Evolutionary conservation across 2,113 vertebrate species (phyloP), one percentile per base, ranked within the genome.

Genomic region (Oxyura jamaicensis): DNA sequence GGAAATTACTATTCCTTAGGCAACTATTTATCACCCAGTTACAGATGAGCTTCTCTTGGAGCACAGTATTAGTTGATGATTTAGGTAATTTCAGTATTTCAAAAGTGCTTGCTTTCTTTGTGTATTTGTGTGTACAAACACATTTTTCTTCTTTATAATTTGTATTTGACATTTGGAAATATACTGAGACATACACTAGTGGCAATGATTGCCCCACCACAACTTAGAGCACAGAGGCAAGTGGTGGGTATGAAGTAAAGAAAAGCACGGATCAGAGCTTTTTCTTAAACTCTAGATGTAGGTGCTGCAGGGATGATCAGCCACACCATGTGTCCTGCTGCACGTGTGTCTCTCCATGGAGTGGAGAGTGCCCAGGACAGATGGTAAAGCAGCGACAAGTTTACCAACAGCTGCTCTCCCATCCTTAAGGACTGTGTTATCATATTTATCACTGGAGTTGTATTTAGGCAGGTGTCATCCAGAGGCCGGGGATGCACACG

Each of bases 401-500:
- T 71, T 71, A 44, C 39, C 0, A 0, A 50, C n/a, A 78, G 4
- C 11, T 39, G 39, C 41, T 14, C 33, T 71, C 10, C 33, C 0
- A 1, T 41, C 67, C 11, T 39, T 78, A 11, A 68, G 17, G 12
- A 55, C n/a, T 39, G 39, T 44, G 14, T 18, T 69, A 59, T 52
- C 8, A 0, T 42, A 22, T 78, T 71, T 91, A 16, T 52, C 41
- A 28, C 28, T 55, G 25, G 19, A 67, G 8, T 13, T 48, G 28
- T 8, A 22, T 78, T 87, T 67, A 58, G 92, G 66, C 52, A 65
- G 23, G 15, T 55, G 81, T 65, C 29, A 26, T 29, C 36, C 26
- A 23, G 20, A 48, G 26, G 17, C 35, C 68, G 41, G 3, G 6
- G 13, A 10, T 42, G 42, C 22, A 14, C 0, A 0, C 7, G 18